Conservation (phyloP, 2,113 vertebrate species). For the Furnarius figulus region DNA sequence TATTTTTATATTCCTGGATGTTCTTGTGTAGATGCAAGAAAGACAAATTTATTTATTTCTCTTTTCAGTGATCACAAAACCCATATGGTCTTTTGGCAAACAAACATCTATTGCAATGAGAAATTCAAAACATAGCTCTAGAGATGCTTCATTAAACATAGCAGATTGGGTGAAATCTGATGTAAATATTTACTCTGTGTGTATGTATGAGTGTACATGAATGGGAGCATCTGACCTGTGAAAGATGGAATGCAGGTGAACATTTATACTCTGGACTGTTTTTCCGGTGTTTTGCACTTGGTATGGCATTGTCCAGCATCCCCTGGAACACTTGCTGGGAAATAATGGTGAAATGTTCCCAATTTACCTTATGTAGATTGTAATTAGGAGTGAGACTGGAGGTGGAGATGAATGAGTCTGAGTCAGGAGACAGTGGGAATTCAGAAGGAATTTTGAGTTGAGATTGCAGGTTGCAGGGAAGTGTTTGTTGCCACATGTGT, state of each 20-base stretch:
- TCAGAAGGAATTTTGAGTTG: not conserved
- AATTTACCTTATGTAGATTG: not conserved
- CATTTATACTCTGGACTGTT: not conserved
- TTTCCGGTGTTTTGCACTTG: not conserved
- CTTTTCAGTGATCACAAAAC: not conserved
- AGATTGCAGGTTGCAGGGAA: not conserved
- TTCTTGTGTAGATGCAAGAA: not conserved
- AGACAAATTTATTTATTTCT: not conserved
- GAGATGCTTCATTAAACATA: not conserved
- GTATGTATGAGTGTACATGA: not conserved
- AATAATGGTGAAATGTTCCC: not conserved
- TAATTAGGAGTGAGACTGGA: not conserved
- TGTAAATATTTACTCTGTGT: not conserved
- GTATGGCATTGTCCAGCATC: not conserved
- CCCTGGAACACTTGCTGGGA: not conserved
- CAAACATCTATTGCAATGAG: not conserved
- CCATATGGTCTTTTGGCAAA: fast-evolving
- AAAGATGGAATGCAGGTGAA: not conserved
- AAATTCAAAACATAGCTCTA: not conserved
- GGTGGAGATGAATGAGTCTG: not conserved
- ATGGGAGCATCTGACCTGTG: not conserved
- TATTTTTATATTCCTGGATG: not conserved
- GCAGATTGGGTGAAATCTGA: not conserved
- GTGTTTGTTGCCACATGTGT: not conserved
- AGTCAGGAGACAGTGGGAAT: not conserved